A percentile compares a stretch with the other conserved stretches of the same genome.
These are phyloP conservation scores for Contarinia nasturtii DNA, from an alignment of 1,140 invertebrate species.

Conservation along the genomic window DNA sequence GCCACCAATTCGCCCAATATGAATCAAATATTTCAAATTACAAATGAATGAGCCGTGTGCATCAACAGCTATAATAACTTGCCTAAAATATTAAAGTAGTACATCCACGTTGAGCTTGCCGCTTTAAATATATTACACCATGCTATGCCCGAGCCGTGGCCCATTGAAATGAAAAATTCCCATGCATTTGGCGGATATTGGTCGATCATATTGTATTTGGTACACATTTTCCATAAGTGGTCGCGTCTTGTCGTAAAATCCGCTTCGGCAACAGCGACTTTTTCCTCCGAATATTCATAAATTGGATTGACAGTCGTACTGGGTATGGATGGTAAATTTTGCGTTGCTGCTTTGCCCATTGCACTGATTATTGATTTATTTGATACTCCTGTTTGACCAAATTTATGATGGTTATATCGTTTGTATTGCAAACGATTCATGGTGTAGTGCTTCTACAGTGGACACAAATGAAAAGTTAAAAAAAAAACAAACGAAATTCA, in stretches of 20 bases:
- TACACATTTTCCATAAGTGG: constrained; percentile 14
- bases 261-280: constrained; percentile 17
- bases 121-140: constrained; percentile 69
- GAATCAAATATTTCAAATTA: constrained; percentile 9
- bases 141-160: constrained; percentile 44
- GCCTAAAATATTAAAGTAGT: constrained; percentile 55
- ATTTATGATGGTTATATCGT: background rate
- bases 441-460: background rate
- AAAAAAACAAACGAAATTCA: too few species aligned
- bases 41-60: constrained; percentile 4
- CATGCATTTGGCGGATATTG: constrained; percentile 35
- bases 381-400: constrained; percentile 6
- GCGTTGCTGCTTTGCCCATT: background rate
- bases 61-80: constrained; percentile 9
- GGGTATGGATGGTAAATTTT: background rate
- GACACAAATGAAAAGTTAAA: too few species aligned
- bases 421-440: background rate
- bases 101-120: constrained; percentile 61
- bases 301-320: constrained; percentile 18
- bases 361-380: background rate
- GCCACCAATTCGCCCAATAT: constrained; percentile 10
- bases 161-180: constrained; percentile 53
- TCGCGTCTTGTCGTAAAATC: constrained; percentile 11
- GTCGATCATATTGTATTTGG: constrained; percentile 14
- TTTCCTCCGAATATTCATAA: constrained; percentile 22